phyloP scores from a whole-genome alignment of 2,113 vertebrate species.

The cat (Felis catus) region F.catus_Fca126_mat1.0 CM031424.1:53685501-53686000 shows the following conservation, averaged over 20 bases:
- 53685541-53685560: conserved; percentile 58
- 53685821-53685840: background rate
- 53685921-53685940: background rate
- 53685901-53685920: background rate
- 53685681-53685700: conserved; percentile 20
- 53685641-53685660: background rate
- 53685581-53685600: conserved; percentile 56
- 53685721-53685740: background rate
- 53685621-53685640: background rate
- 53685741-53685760: background rate
- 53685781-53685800: background rate
- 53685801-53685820: background rate
- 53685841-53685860: background rate
- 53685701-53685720: background rate
- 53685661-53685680: background rate
- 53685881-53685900: background rate
- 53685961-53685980: background rate
- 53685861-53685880: background rate
- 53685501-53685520: conserved; percentile 63
- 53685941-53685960: background rate
- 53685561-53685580: conserved; percentile 54
- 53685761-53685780: background rate
- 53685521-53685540: conserved; percentile 52
- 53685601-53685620: conserved; percentile 45
- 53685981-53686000: background rate